phyloP scores from a whole-genome alignment of 2,797 vertebrate genomes.

The Dermochelys coriacea region DNA sequence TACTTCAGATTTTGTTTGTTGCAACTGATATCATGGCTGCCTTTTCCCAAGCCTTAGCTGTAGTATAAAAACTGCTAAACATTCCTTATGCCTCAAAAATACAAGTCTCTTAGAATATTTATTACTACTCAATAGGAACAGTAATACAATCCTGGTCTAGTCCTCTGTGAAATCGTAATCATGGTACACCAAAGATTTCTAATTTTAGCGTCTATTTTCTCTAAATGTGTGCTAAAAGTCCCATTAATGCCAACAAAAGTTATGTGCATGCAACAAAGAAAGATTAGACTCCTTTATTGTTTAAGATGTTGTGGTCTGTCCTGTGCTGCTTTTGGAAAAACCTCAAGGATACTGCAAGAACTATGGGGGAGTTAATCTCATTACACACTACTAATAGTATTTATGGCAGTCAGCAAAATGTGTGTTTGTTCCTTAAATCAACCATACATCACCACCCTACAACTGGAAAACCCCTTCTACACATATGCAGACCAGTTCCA shows the following conservation, averaged over 20 bases:
- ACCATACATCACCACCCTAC: slow-evolving; percentile 43
- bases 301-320: slow-evolving; percentile 28
- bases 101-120: background rate
- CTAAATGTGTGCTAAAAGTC: slow-evolving; percentile 5
- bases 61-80: background rate
- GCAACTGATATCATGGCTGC: background rate
- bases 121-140: background rate
- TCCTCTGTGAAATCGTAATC: background rate
- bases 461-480: slow-evolving; percentile 26
- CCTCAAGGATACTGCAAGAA: slow-evolving; percentile 41
- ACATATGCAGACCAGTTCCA: background rate
- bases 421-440: slow-evolving; percentile 47
- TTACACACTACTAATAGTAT: slow-evolving; percentile 60
- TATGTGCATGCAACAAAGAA: slow-evolving; percentile 5
- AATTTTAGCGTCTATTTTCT: slow-evolving; percentile 22
- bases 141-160: background rate
- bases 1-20: background rate
- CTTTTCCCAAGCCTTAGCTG: background rate
- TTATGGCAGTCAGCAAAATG: slow-evolving; percentile 8
- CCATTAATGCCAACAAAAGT: background rate
- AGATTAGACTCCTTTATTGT: slow-evolving; percentile 48
- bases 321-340: slow-evolving; percentile 18
- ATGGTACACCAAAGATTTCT: background rate
- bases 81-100: background rate
- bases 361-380: slow-evolving; percentile 59